Conservation (phyloP, 2,888 invertebrate genomes). For the Coelopa pilipes region DNA sequence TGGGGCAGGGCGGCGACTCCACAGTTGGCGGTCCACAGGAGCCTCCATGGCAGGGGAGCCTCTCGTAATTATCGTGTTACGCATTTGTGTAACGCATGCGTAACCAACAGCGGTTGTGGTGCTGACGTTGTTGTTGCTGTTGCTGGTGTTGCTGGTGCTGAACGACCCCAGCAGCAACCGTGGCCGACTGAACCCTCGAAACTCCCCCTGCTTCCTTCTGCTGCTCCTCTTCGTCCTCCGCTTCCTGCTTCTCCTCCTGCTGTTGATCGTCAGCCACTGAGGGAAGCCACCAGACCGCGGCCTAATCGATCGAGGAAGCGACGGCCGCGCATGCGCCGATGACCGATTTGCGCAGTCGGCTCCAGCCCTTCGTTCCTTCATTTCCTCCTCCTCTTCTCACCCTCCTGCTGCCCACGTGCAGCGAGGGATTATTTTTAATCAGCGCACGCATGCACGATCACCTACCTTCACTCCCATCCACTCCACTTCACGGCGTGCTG, state of each 20-base stretch:
- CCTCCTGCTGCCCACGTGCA: neutral
- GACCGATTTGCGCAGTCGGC: neutral
- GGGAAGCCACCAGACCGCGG: neutral
- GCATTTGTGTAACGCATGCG: slow-evolving; percentile 34
- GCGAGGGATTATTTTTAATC: slow-evolving; percentile 31
- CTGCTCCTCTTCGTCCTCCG: too few relatives aligned
- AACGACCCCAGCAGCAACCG: neutral
- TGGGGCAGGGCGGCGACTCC: neutral
- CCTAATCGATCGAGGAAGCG: too few relatives aligned
- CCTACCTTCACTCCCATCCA: slow-evolving; percentile 31
- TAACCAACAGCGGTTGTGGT: slow-evolving; percentile 11
- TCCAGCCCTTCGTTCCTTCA: too few relatives aligned
- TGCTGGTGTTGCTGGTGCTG: neutral
- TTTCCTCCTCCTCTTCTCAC: too few relatives aligned
- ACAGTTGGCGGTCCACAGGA: neutral
- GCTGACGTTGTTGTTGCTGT: neutral
- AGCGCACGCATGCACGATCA: slow-evolving; percentile 31
- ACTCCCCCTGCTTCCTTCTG: too few relatives aligned
- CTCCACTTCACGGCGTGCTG: neutral
- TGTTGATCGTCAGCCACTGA: neutral
- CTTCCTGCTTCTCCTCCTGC: neutral
- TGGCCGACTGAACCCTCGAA: neutral
- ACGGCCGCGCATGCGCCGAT: neutral
- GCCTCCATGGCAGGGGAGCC: neutral
- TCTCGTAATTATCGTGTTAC: slow-evolving; percentile 37